Evolutionary conservation across 2,888 invertebrate genomes (phyloP), one percentile per base, ranked within the genome.

Genomic region (Parnassius apollo): DNA sequence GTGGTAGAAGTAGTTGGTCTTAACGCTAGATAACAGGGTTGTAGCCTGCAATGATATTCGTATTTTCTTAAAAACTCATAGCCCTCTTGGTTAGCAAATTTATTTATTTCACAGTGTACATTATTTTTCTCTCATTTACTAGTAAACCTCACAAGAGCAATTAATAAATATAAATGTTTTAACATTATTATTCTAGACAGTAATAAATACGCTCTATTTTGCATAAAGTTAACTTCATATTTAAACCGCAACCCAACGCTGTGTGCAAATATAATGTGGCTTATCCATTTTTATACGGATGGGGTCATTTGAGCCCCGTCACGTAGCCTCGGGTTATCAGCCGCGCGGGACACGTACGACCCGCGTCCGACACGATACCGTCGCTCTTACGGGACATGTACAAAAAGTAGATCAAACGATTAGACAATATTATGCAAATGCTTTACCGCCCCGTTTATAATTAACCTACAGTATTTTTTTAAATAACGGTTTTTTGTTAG

Each of bases 321-420:
- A 77, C 78, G 79, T 79, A 76, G 65, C 52, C 67, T 65, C 62
- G 68, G 71, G 72, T 71, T 76, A 76, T 75, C 73, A 69, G 57
- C 46, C 61, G 62, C 66, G 65, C 68, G 67, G 65, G 64, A 73
- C 75, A 75, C 75, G 75, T 74, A 66, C 72, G 64, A 57, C 62
- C 42, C 67, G 72, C 71, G 70, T 71, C 69, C 68, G 69, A 69
- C 65, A 64, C 65, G 61, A 68, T 64, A 65, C 64, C 67, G 58
- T 62, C 57, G 42, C 49, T 49, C 62, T 53, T 58, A 49, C 57
- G 53, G 25, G 54, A 42, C 51, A 60, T 49, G 49, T 50, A 55
- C 48, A 45, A 42, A 35, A 13, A 61, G 42, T 22, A 63, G 63
- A 59, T 63, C 44, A 13, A 59, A 56, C 51, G 63, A 63, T 63